Evolutionary conservation across 2,888 invertebrate species (phyloP).

Genomic region (Tromatobia lineatoria): DNA sequence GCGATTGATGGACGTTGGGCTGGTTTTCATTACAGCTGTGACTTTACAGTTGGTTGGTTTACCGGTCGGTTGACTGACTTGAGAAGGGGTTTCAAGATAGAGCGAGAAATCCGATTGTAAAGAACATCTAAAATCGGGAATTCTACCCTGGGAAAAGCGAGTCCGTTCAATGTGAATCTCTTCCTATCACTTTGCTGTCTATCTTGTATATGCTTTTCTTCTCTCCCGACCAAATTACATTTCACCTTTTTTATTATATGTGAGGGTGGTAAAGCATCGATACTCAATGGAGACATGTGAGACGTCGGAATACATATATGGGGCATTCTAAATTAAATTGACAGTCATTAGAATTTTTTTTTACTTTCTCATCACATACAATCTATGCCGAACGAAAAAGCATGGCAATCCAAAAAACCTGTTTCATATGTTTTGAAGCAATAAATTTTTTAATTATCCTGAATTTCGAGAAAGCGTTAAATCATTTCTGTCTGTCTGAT

Average conservation of each 20-base stretch:
- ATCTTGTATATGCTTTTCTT: conserved; percentile 9
- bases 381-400: too few species aligned
- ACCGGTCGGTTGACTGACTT: conserved; percentile 21
- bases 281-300: conserved; percentile 20
- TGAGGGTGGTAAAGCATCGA: conserved; percentile 27
- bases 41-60: conserved; percentile 71
- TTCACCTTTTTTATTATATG: conserved; percentile 48
- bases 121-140: conserved; percentile 79
- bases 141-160: conserved; percentile 72
- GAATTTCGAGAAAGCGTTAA: too few species aligned
- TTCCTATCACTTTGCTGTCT: conserved; percentile 74
- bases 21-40: conserved; percentile 70
- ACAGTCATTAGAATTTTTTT: background rate
- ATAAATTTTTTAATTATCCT: too few species aligned
- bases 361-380: background rate
- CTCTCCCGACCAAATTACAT: conserved; percentile 47
- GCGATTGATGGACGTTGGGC: conserved; percentile 66
- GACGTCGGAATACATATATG: background rate
- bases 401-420: too few species aligned
- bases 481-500: too few species aligned
- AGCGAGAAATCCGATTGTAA: conserved; percentile 81
- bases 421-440: too few species aligned
- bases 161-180: conserved; percentile 69
- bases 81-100: background rate
- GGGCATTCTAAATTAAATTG: background rate